Evolutionary conservation across 2,888 invertebrate species (phyloP).

Genomic region (Rhopalosiphum nymphaeae): DNA sequence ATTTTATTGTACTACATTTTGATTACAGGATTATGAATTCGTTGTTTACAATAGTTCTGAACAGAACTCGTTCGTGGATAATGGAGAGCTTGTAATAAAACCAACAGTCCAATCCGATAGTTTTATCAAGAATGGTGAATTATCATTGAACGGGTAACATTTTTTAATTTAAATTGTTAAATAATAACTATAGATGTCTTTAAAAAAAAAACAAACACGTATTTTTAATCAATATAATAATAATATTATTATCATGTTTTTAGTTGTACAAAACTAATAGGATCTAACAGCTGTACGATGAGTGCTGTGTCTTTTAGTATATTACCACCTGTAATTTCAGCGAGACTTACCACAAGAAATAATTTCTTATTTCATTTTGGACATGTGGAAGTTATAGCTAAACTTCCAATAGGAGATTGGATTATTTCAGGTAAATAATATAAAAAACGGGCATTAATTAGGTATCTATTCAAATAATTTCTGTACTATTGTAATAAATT

Average conservation of each 20-base stretch:
- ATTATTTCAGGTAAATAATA: constrained; percentile 77
- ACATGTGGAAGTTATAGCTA: constrained; percentile 78
- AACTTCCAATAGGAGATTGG: constrained; percentile 84
- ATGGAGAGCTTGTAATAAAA: constrained; percentile 58
- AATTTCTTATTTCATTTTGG: constrained; percentile 80
- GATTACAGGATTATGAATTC: constrained; percentile 63
- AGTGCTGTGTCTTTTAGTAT: constrained; percentile 71
- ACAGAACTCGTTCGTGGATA: constrained; percentile 53
- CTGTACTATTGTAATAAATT: neutral
- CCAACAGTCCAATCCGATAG: constrained; percentile 57
- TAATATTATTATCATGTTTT: neutral
- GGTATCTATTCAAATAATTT: neutral
- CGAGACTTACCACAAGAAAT: constrained; percentile 76
- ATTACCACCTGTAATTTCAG: constrained; percentile 79
- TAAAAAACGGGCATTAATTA: neutral
- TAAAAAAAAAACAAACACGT: neutral
- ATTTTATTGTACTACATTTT: neutral
- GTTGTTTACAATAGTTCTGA: constrained; percentile 60
- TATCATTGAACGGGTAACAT: constrained; percentile 40
- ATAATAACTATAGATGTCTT: neutral
- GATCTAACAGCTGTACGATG: constrained; percentile 40
- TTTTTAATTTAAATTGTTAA: neutral
- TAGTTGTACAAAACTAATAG: constrained; percentile 62
- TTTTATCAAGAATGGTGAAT: constrained; percentile 28
- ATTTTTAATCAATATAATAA: neutral